Percentiles rank a stretch among this genome's conserved stretches.
phyloP scores from a whole-genome alignment of 2,113 vertebrate genomes.

The Forbesichthys papilliferus region DNA sequence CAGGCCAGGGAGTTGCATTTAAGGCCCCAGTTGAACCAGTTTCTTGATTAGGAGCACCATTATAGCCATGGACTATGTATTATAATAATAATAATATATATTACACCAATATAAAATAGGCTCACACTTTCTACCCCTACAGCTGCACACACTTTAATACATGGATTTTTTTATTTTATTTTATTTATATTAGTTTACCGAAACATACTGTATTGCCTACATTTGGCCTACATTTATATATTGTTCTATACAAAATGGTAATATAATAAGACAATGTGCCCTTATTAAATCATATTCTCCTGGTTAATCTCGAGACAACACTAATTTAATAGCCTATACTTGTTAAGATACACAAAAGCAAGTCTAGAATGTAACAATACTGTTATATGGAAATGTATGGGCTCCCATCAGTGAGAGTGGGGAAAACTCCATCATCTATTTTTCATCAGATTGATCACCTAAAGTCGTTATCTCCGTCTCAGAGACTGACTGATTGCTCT shows the following conservation, averaged over 20 bases:
- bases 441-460: slow-evolving; percentile 43
- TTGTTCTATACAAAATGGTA: no score
- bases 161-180: no score
- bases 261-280: no score
- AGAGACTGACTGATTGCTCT: slow-evolving; percentile 48
- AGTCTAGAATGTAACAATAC: neutral
- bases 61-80: neutral
- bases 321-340: neutral
- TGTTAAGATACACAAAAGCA: neutral
- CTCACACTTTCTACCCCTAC: no score
- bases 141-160: no score
- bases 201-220: no score
- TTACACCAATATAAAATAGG: no score
- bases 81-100: no score
- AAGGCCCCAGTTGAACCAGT: slow-evolving; percentile 42
- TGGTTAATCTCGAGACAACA: no score
- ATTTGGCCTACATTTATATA: no score
- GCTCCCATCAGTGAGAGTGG: slow-evolving; percentile 18
- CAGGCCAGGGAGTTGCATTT: slow-evolving; percentile 42
- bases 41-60: slow-evolving; percentile 54
- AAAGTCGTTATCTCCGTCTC: slow-evolving; percentile 32
- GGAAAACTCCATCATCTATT: slow-evolving; percentile 35
- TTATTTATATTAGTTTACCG: no score
- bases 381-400: slow-evolving; percentile 16
- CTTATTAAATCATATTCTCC: no score